phyloP scores from a whole-genome alignment of 1,140 invertebrate genomes.

The Drosophila funebris region DNA sequence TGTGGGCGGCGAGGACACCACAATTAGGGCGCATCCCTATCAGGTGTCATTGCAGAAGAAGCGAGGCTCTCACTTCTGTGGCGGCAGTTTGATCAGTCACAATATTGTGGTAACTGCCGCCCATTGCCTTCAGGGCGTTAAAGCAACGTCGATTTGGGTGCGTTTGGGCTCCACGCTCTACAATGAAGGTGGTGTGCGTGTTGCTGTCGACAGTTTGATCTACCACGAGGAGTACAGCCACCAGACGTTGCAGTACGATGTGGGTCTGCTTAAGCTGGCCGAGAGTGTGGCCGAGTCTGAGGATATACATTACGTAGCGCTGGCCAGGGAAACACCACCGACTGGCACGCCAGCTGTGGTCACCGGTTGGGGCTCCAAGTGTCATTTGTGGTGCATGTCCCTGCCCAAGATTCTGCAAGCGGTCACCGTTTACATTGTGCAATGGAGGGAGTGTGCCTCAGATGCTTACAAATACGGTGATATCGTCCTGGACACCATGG shows the following conservation, averaged over 20 bases:
- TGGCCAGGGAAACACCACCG: conserved; percentile 38
- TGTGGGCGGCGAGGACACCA: conserved; percentile 55
- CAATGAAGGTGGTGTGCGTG: conserved; percentile 21
- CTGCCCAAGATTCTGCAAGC: conserved; percentile 24
- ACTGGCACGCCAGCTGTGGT: conserved; percentile 49
- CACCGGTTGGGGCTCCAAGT: conserved; percentile 54
- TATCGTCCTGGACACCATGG: conserved; percentile 84
- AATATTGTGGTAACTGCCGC: conserved; percentile 63
- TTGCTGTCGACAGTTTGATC: conserved; percentile 3
- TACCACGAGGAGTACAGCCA: conserved; percentile 25
- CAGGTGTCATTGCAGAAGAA: conserved; percentile 53
- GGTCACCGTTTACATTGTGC: conserved; percentile 22
- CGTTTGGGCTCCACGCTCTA: conserved; percentile 41
- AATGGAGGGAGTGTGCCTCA: conserved; percentile 25
- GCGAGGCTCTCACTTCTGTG: conserved; percentile 82
- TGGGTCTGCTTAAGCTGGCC: conserved; percentile 63
- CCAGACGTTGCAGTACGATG: conserved; percentile 62
- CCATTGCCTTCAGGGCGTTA: conserved; percentile 41
- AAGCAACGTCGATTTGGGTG: not conserved
- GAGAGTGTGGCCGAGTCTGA: conserved; percentile 19
- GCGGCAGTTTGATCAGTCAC: conserved; percentile 84
- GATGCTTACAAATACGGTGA: conserved; percentile 44
- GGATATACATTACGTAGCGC: conserved; percentile 32
- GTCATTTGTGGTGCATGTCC: conserved; percentile 34
- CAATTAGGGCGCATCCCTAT: conserved; percentile 52